Evolutionary conservation across 2,888 invertebrate genomes (phyloP), one percentile per base, ranked within the genome.

Genomic region (Alloplasta piceator): DNA sequence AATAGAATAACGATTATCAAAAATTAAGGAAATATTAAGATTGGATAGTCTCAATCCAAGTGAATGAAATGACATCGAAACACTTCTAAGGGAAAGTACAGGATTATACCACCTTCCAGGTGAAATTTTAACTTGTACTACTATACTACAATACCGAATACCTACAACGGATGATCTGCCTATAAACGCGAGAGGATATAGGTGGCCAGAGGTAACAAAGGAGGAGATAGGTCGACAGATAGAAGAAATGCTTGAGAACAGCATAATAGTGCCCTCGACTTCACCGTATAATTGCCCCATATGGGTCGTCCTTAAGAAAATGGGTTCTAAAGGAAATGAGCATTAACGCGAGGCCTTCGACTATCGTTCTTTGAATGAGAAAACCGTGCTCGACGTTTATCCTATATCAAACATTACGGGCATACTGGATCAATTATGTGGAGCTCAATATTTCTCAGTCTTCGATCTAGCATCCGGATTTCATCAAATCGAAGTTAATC

Each of bases 391-490:
- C 0, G 83, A 85, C 26, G 80, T 80, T 10, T 85, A 75, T 7
- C 85, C 86, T 0, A 41, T 86, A 1, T 86, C 87, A 0, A 82
- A 85, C 7, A 86, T 89, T 3, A 84, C 80, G 0, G 85, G 87
- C 0, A 89, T 87, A 12, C 58, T 89, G 4, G 85, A 89, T 38
- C 80, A 83, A 63, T 41, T 89, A 4, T 82, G 87, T 7, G 76
- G 83, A 6, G 83, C 85, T 26, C 79, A 67, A 43, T 87, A 85
- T 16, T 87, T 89, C 41, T 83, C 85, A 0, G 85, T 85, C 0
- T 66, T 89, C 0, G 88, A 89, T 70, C 63, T 89, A 0, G 86
- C 85, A 5, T 82, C 82, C 3, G 88, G 86, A 0, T 89, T 86
- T 63, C 84, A 86, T 36, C 88, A 89, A 66, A 86, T 89, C 2